Evolutionary conservation across 2,113 vertebrate genomes (phyloP).

Genomic region (Tetraodon nigroviridis): DNA sequence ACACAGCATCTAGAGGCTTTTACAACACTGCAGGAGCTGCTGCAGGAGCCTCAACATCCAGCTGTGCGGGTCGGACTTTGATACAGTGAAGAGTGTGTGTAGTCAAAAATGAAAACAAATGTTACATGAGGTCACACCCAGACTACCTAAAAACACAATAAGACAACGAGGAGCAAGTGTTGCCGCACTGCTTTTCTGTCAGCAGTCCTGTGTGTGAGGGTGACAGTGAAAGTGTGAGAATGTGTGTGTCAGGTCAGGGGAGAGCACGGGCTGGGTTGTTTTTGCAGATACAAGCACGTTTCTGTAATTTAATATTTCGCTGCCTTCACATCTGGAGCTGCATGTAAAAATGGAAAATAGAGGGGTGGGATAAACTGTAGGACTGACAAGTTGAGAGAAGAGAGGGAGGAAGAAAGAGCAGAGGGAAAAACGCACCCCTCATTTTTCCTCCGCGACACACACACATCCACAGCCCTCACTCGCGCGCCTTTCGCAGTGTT

Average conservation of each 20-base stretch:
- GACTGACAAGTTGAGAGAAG: conserved; percentile 65
- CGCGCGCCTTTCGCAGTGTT: conserved; percentile 46
- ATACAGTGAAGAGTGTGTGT: not conserved
- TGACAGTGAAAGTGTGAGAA: conserved; percentile 37
- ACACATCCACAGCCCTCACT: conserved; percentile 56
- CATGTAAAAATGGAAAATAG: conserved; percentile 80
- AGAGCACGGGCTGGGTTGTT: conserved; percentile 66
- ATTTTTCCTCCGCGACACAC: conserved; percentile 39
- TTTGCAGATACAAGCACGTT: conserved; percentile 76
- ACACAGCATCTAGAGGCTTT: conserved; percentile 18
- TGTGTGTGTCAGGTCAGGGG: conserved; percentile 39
- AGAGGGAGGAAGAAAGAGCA: conserved; percentile 50
- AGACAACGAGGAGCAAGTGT: not conserved
- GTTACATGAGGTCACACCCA: not conserved
- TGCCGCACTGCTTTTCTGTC: conserved; percentile 2
- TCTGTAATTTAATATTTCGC: conserved; percentile 82
- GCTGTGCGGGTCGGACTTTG: conserved; percentile 2
- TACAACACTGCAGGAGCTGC: conserved; percentile 13
- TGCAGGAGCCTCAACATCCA: conserved; percentile 3
- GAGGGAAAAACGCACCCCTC: conserved; percentile 61
- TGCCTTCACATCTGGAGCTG: conserved; percentile 79
- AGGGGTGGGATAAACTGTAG: conserved; percentile 65
- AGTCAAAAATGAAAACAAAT: conserved; percentile 3
- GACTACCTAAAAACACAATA: not conserved
- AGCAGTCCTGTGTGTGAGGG: not conserved